Conservation (phyloP, 2,113 vertebrate species). For the Cynocephalus volans region DNA sequence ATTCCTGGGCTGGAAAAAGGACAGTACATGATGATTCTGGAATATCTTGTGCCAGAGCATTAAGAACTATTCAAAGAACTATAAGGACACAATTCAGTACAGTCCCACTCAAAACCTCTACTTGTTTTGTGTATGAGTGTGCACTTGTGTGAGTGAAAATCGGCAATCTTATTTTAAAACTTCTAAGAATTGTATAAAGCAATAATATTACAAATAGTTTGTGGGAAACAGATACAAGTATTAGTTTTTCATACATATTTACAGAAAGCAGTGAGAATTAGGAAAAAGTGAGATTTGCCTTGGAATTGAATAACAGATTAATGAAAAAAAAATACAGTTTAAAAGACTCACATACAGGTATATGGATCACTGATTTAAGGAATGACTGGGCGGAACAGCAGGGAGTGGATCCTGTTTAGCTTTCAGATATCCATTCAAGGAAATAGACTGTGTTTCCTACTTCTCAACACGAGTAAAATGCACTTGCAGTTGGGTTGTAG, state of each 20-base stretch:
- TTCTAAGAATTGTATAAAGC: background rate
- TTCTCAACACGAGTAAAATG: background rate
- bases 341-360: background rate
- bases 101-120: background rate
- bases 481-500: background rate
- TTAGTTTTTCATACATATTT: background rate
- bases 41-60: background rate
- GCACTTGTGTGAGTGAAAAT: background rate
- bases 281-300: background rate
- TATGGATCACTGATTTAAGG: background rate
- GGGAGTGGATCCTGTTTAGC: background rate
- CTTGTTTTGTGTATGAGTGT: background rate
- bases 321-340: background rate
- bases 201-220: background rate
- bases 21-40: background rate
- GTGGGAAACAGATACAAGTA: background rate
- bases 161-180: background rate
- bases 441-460: background rate
- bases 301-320: background rate
- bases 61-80: background rate
- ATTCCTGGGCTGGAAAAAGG: background rate
- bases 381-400: background rate
- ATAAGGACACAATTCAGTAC: background rate
- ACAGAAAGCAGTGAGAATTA: background rate
- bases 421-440: background rate